Base-by-base conservation (phyloP, 2,113 vertebrate species). In the Tichodroma muraria region DNA sequence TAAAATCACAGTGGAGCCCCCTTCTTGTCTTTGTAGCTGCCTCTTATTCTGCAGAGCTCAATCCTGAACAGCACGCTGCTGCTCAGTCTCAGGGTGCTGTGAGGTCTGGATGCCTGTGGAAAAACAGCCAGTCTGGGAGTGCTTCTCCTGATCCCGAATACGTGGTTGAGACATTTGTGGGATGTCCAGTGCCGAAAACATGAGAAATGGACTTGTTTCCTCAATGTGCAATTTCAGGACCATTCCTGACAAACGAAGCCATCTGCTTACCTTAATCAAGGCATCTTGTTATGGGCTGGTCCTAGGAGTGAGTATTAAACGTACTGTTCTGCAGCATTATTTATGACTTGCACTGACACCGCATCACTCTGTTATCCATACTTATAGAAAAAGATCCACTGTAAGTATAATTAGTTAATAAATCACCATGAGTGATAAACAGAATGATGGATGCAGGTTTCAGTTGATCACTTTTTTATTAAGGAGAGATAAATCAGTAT, bases 401-500 rank as follows among this genome's bases (percentile, higher is more conserved):
- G 94, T 94, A 96, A 97, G 97, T 97, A 92, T 98, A 98, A 98
- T 98, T 98, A 98, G 98, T 98, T 98, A 97, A 98, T 98, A 98
- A 98, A 98, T 98, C 97, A 98, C 97, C 92, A 82, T 50, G 92
- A 97, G 97, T 97, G 98, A 98, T 98, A 98, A 98, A 98, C 97
- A 98, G 98, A 97, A 98, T 98, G 98, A 98, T 98, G 97, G 98
- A 98, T 98, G 97, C 96, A 96, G 96, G 98, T 97, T 97, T 98
- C 98, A 98, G 97, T 97, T 98, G 98, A 98, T 98, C 98, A 98
- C 98, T 97, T 98, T 98, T 98, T 98, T 98, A 98, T 98, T 98
- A 98, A 98, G 97, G 97, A 92, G 98, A 97, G 97, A 98, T 98
- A 98, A 98, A 98, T 98, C 98, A 98, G 97, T 85, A 95, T 96